Conservation (phyloP, 2,888 invertebrate genomes). For the Fragum sueziense region DNA sequence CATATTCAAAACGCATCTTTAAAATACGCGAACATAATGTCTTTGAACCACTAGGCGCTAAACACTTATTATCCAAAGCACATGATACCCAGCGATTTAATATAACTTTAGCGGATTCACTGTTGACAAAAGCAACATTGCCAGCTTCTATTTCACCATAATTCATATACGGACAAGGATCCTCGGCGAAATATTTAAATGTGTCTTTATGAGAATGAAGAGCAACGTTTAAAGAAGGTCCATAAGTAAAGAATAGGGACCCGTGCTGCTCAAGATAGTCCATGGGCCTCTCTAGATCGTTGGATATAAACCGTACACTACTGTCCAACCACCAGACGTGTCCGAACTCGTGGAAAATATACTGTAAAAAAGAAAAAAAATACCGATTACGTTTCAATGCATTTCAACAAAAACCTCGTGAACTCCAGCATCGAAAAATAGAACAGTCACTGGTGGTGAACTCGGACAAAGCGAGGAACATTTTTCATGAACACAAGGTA, state of each 20-base stretch:
- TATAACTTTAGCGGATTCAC: constrained; percentile 13
- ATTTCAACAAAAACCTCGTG: background rate
- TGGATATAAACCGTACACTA: constrained; percentile 27
- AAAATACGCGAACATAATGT: background rate
- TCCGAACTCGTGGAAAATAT: constrained; percentile 33
- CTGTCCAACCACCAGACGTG: constrained; percentile 45
- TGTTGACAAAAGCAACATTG: constrained; percentile 27
- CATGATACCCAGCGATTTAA: constrained; percentile 36
- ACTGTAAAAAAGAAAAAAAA: constrained; percentile 22
- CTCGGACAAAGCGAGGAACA: no score
- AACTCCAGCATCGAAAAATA: no score
- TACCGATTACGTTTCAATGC: background rate
- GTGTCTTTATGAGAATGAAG: constrained; percentile 26
- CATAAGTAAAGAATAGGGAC: constrained; percentile 40
- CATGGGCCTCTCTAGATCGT: constrained; percentile 21
- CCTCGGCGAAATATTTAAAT: constrained; percentile 38
- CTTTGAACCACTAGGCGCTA: constrained; percentile 15
- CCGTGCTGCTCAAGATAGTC: constrained; percentile 32
- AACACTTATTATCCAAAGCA: constrained; percentile 31
- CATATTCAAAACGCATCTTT: background rate
- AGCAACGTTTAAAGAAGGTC: constrained; percentile 21
- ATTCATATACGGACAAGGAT: constrained; percentile 32
- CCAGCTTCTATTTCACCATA: constrained; percentile 44
- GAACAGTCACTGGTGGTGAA: no score
- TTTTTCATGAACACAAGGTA: no score